Evolutionary conservation across 2,797 vertebrate species (phyloP).

Genomic region (Syngnathus rostellatus): DNA sequence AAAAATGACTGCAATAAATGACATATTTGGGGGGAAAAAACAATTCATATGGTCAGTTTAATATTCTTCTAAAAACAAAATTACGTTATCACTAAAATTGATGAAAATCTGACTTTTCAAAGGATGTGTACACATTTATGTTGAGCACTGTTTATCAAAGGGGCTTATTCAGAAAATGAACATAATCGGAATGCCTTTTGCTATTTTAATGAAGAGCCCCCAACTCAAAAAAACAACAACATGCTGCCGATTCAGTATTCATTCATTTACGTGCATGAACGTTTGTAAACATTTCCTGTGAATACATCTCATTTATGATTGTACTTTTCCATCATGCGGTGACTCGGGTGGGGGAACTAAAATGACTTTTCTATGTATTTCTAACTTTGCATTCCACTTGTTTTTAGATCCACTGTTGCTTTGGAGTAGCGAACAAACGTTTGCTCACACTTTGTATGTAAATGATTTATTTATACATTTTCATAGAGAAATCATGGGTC

Average conservation of each 20-base stretch:
- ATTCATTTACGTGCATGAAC: conserved; percentile 40
- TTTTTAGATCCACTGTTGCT: conserved; percentile 32
- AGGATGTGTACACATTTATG: background rate
- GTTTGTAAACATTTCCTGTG: conserved; percentile 29
- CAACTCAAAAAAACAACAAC: conserved; percentile 4
- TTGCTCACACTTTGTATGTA: conserved; percentile 43
- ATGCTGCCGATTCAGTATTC: conserved; percentile 11
- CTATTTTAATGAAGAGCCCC: conserved; percentile 1
- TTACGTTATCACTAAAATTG: no score
- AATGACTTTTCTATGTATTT: conserved; percentile 58
- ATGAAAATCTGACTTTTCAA: no score
- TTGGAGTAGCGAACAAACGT: conserved; percentile 46
- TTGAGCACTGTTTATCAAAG: background rate
- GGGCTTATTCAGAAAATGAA: conserved; percentile 27
- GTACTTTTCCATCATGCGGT: conserved; percentile 54
- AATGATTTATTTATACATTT: conserved; percentile 66
- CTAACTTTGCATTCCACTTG: conserved; percentile 48
- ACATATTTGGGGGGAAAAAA: no score
- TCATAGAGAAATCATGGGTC: conserved; percentile 56
- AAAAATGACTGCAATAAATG: no score
- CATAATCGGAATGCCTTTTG: conserved; percentile 4
- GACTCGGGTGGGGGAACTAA: conserved; percentile 27
- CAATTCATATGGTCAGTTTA: background rate
- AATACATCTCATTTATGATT: conserved; percentile 54
- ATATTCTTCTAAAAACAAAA: background rate